Conservation (phyloP, 30 jellyfish, hydroid and myxozoan species). For the Nemopilema nomurai region DNA sequence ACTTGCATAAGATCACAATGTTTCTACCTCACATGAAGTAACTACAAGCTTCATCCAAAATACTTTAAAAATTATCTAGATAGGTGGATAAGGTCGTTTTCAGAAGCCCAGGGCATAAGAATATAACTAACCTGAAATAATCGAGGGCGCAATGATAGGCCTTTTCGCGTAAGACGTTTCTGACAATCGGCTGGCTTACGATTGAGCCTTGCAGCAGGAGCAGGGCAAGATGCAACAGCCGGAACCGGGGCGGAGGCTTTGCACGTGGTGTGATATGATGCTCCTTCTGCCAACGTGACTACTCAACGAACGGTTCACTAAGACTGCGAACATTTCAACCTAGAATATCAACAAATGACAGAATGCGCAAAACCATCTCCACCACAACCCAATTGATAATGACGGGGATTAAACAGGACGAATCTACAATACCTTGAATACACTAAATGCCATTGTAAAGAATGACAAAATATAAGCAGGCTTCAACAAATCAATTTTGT, state of each 20-base stretch:
- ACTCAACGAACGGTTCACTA: slow-evolving; percentile 77
- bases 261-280: slow-evolving; percentile 68
- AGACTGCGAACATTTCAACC: slow-evolving; percentile 87
- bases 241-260: slow-evolving; percentile 77
- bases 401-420: too few species aligned
- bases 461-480: too few species aligned
- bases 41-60: neutral
- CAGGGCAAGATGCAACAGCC: slow-evolving; percentile 89
- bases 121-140: slow-evolving; percentile 75
- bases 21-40: too few species aligned
- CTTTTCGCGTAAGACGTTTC: slow-evolving; percentile 78
- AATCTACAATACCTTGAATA: too few species aligned
- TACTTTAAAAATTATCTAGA: too few species aligned
- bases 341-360: slow-evolving; percentile 10
- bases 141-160: slow-evolving; percentile 84
- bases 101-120: too few species aligned
- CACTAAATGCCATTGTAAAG: too few species aligned
- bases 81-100: too few species aligned
- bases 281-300: slow-evolving; percentile 77
- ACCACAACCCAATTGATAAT: too few species aligned
- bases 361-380: too few species aligned
- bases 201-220: slow-evolving; percentile 65
- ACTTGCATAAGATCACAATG: too few species aligned
- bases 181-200: slow-evolving; percentile 74
- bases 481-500: too few species aligned